Evolutionary conservation across 1,140 invertebrate species (phyloP), one percentile per base, ranked within the genome.

Genomic region (Pygmarrhopalites habei): DNA sequence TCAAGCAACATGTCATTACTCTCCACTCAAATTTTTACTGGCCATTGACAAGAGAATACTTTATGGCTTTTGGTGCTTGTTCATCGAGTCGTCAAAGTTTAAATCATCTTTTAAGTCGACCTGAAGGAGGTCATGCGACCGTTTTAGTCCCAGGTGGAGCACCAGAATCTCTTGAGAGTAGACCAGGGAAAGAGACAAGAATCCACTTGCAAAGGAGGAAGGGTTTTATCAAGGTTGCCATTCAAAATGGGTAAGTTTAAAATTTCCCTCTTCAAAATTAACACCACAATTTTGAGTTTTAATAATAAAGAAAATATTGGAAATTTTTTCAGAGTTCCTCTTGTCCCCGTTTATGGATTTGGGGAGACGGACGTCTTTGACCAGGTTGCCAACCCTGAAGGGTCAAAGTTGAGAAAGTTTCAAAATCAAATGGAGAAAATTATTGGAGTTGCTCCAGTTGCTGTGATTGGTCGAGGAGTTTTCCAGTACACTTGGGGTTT

Each of bases 401-500:
- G 88, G 19, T 87, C 88, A 1, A 64, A 74, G 1, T 67, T 95
- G 0, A 77, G 86, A 15, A 79, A 74, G 12, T 66, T 89, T 17
- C 92, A 95, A 75, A 80, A 87, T 52, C 76, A 73, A 15, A 72
- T 91, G 1, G 86, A 85, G 30, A 81, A 82, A 72, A 57, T 77
- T 0, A 82, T 87, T 0, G 89, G 90, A 25, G 78, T 95, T 15
- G 87, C 89, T 0, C 88, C 89, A 1, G 81, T 90, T 21, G 71
- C 94, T 21, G 85, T 90, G 19, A 77, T 86, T 35, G 94, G 94
- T 1, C 77, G 92, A 63, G 92, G 93, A 1, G 78, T 95, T 30
- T 90, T 97, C 71, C 90, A 94, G 70, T 94, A 95, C 72, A 83
- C 81, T 0, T 92, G 90, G 76, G 94, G 93, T n/a, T 82, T 44